Conservation (phyloP, 1,140 invertebrate species). For the Diorhabda sublineata region DNA sequence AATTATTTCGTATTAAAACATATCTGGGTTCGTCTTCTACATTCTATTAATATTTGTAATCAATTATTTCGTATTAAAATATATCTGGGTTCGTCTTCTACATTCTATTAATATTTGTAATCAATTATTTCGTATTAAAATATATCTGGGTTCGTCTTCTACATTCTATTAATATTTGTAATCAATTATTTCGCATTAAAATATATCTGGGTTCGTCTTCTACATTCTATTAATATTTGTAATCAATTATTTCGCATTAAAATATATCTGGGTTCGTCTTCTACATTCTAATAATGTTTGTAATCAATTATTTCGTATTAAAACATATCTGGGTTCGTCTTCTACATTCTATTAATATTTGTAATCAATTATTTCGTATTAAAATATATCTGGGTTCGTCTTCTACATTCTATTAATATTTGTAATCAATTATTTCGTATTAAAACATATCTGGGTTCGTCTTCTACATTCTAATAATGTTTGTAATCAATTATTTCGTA, state of each 20-base stretch:
- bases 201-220: conserved; percentile 3
- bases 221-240: not conserved
- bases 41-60: not conserved
- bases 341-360: not conserved
- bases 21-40: no score
- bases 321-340: conserved; percentile 4
- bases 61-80: not conserved
- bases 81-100: conserved; percentile 3
- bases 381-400: no score
- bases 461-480: not conserved
- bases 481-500: no score
- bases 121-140: no score
- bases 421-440: not conserved
- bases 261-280: no score
- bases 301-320: not conserved
- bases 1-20: no score
- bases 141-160: no score
- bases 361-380: no score
- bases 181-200: not conserved
- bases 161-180: not conserved
- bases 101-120: not conserved
- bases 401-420: not conserved
- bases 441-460: conserved; percentile 6
- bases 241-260: no score
- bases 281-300: not conserved